phyloP scores from a whole-genome alignment of 2,113 vertebrate species.

The Crotalus horridus region DNA sequence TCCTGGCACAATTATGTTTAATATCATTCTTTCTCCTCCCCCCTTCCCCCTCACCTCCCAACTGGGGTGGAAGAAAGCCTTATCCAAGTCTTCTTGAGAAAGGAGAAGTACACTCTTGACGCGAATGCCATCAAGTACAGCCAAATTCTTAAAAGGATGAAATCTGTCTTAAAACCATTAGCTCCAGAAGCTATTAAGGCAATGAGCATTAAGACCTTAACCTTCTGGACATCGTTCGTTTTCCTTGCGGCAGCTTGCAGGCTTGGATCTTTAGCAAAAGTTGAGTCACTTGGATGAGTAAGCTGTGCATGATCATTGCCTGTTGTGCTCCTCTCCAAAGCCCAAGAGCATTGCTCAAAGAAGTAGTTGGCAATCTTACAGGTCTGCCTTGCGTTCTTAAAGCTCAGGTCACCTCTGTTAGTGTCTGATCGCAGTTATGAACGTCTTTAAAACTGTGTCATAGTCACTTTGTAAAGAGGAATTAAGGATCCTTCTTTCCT shows the following conservation, averaged over 20 bases:
- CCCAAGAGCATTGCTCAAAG: neutral
- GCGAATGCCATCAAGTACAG: conserved; percentile 24
- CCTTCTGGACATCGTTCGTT: conserved; percentile 45
- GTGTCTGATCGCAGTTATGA: no score
- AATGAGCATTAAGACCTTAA: conserved; percentile 39
- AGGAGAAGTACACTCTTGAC: conserved; percentile 10
- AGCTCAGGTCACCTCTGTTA: neutral
- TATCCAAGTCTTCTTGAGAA: conserved; percentile 4
- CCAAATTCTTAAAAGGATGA: conserved; percentile 37
- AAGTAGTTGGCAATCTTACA: neutral
- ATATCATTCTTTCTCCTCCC: neutral
- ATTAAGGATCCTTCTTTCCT: neutral
- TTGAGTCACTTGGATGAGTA: neutral
- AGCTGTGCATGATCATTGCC: rapidly evolving
- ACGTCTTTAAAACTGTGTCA: no score
- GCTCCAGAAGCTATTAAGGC: conserved; percentile 36
- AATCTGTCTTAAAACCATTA: conserved; percentile 28
- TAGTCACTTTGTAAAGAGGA: neutral
- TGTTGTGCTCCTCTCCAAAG: neutral
- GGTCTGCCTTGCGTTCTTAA: neutral
- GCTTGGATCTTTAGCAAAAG: conserved; percentile 8
- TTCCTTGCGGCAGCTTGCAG: neutral
- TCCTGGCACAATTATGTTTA: neutral
- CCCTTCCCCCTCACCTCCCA: neutral
- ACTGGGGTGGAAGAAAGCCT: neutral